Base-by-base conservation (phyloP, 2,797 vertebrate genomes). In the Pantherophis alleghaniensis region DNA sequence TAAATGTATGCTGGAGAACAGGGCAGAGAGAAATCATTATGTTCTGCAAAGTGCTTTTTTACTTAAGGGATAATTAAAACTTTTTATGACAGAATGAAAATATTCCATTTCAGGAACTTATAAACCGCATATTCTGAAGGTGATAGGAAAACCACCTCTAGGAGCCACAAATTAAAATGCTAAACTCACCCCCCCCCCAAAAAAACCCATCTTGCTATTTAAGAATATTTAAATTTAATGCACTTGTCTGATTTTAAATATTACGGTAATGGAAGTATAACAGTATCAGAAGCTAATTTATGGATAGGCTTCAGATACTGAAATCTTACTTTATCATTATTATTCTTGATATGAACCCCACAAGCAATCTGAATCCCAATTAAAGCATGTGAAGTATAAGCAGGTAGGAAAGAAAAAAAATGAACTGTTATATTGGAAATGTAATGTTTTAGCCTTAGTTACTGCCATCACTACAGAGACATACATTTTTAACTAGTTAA, bases 321-420 rank as follows among this genome's bases (percentile, higher is more conserved):
- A 59, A 94, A 93, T 88, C 96, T 95, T 96, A 94, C 95, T 96
- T 96, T 94, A 96, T 93, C 95, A 92, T 97, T 95, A 95, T 96
- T 94, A 88, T 95, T 97, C 95, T 95, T 95, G 66, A 92, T 92
- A 96, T 47, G 91, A 94, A 96, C 96, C 97, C 96, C 96, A 93
- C 93, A 95, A 97, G 97, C 96, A 97, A 95, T 94, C 97, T 96
- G 97, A 97, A 97, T 97, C 95, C 97, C 92, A 97, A 95, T 97
- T 97, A 98, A 97, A 97, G 96, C 95, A 96, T 96, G 94, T 96
- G 94, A 93, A 97, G 92, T 91, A 96, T 95, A 91, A 87, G 91
- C 66, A 97, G 97, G 95, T 66, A 95, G 95, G 94, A 96, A 96
- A 89, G 96, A 96, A 56, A 96, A 96, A 97, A 59, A 95, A 42